Percentiles rank a stretch among this genome's conserved stretches.
These are phyloP conservation scores for Oikopleura albicans DNA, from an alignment of 23 tunicate species.

Conservation along the genomic window DNA sequence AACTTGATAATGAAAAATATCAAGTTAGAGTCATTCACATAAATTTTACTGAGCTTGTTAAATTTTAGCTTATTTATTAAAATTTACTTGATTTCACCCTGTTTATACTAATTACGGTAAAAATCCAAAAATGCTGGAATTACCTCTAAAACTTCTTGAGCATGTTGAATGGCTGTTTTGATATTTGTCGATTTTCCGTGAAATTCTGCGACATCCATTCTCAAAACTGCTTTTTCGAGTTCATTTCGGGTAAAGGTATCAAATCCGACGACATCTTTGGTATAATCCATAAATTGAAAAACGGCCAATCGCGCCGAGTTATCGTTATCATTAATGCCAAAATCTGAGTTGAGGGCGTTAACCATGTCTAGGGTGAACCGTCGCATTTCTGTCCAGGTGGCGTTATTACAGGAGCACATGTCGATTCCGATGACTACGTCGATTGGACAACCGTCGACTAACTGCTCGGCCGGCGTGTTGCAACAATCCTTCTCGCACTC, in stretches of 20 bases:
- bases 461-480: not conserved
- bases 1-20: too few species aligned
- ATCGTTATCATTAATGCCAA: not conserved
- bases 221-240: not conserved
- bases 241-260: not conserved
- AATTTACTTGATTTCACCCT: too few species aligned
- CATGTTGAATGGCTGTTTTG: not conserved
- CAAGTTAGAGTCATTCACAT: too few species aligned
- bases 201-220: not conserved
- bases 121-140: too few species aligned
- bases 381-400: not conserved
- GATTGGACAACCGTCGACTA: not conserved
- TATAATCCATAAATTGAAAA: slow-evolving; percentile 7
- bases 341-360: not conserved
- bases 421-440: not conserved
- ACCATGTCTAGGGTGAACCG: not conserved
- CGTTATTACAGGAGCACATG: not conserved
- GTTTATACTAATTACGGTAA: too few species aligned
- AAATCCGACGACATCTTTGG: not conserved
- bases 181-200: slow-evolving; percentile 6
- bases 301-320: not conserved
- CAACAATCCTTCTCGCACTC: slow-evolving; percentile 4
- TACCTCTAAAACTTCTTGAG: not conserved
- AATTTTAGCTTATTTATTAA: too few species aligned
- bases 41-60: too few species aligned